Evolutionary conservation across 2,888 invertebrate genomes (phyloP), one percentile per base, ranked within the genome.

Genomic region (Drosophila paranaensis): DNA sequence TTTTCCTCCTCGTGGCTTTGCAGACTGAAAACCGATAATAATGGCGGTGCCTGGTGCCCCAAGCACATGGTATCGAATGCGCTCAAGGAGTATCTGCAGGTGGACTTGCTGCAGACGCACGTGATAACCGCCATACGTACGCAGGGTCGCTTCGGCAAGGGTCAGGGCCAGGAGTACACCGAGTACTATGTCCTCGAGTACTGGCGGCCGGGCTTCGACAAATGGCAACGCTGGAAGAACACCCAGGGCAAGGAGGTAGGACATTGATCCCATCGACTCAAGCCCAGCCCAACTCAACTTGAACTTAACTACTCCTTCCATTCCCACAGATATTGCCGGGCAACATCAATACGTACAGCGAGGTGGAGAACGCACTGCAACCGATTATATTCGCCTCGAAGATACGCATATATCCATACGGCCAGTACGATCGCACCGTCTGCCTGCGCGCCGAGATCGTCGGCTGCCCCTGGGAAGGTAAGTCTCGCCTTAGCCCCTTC

Each of bases 21-120:
- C 94, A 97, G 97, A 93, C 94, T 97, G 86, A 95, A 96, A 85
- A 95, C 95, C 88, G 96, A 97, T 92, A 94, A 95, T 88, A 95
- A 95, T 88, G 96, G 97, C 55, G 97, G 97, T 56, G 97, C 97
- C 33, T 97, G 97, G 97, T 97, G 97, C 93, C 97, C 97, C 50
- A 94, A 95, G 86, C 94, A 95, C 83, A 95, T 95, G 94, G 95
- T 96, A 70, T 95, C 95, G 61, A 94, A 95, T 78, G 95, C 95
- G 76, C 94, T 95, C 60, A 95, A 95, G 87, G 97, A 97, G 92
- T 97, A 95, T 93, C 94, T 97, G 63, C 96, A 97, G 93, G 94
- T 96, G 81, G 95, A 96, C 91, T 79, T 93, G 68, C 94, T 97
- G 78, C 94, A 93, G 77, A 93, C 95, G 73, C 94, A 95, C 90